phyloP scores from a whole-genome alignment of 1,140 invertebrate genomes.

The Acyrthosiphon pisum region DNA sequence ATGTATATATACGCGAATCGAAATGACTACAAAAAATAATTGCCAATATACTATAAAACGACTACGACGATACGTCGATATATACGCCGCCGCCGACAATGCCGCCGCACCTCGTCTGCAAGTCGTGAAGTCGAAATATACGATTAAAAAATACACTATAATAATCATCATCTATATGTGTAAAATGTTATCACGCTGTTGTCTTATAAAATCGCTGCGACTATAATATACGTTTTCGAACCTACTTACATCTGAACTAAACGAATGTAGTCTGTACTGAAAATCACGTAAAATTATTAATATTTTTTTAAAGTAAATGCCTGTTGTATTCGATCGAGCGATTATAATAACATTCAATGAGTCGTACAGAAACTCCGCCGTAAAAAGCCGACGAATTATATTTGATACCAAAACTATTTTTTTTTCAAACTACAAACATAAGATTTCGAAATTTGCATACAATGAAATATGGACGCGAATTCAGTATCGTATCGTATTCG shows the following conservation, averaged over 20 bases:
- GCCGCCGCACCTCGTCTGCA: background rate
- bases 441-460: constrained; percentile 24
- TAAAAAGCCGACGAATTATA: background rate
- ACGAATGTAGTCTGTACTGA: background rate
- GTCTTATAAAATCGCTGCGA: background rate
- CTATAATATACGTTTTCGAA: too few species aligned
- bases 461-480: constrained; percentile 9
- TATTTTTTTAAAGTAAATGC: background rate
- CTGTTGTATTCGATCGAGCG: background rate
- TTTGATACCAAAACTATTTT: background rate
- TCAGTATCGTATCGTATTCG: background rate
- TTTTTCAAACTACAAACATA: background rate
- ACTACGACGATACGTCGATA: background rate
- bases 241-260: background rate
- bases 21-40: constrained; percentile 17
- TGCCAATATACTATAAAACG: constrained; percentile 1
- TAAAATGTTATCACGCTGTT: background rate
- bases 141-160: constrained; percentile 10
- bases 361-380: background rate
- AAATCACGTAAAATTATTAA: background rate
- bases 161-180: background rate
- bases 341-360: background rate
- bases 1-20: background rate
- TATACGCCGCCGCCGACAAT: background rate
- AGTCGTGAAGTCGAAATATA: background rate